Evolutionary conservation across 2,113 vertebrate genomes (phyloP), one percentile per base, ranked within the genome.

Genomic region (Mesocricetus auratus): DNA sequence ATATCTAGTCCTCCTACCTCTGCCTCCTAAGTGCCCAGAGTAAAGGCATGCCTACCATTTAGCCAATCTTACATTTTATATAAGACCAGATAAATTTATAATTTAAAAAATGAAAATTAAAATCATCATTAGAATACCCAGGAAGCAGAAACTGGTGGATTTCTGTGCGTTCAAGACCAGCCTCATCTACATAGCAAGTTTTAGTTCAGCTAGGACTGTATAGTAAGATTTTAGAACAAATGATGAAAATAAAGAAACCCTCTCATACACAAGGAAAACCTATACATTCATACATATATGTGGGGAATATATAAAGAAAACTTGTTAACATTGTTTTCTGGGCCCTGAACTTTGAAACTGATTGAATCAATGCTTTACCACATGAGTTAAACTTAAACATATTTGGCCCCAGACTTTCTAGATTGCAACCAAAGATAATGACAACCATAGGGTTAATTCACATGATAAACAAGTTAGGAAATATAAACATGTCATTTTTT

Each of bases 61-160:
- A 85, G 15, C 26, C 15, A 31, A 58, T 10, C 29, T 68, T 10
- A 66, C 10, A 50, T 47, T 68, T 86, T 68, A 50, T 50, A 68
- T 22, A 50, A 47, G 83, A 33, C 42, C 7, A 68, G 62, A 17
- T 12, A 47, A 87, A 68, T 47, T 21, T 66, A 22, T 68, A 36
- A 86, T 79, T 91, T 60, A 87, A 95, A 95, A 96, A 93, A 71
- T 50, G 83, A 79, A 79, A 93, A 47, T 69, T 26, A 91, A 94
- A 91, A 58, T 45, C 62, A 83, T 87, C 4, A 88, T 66, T 73
- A 33, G 85, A 97, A 93, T 12, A 82, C n/a, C 81, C 58, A 62
- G 4, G n/a, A 42, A 45, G 58, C 24, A 83, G 81, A 62, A 26
- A 60, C 36, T 31, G 56, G 56, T 9, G 7, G 22, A 17, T 62